Evolutionary conservation across 2,797 vertebrate species (phyloP), one percentile per base, ranked within the genome.

Genomic region (Pachyuromys duprasi): DNA sequence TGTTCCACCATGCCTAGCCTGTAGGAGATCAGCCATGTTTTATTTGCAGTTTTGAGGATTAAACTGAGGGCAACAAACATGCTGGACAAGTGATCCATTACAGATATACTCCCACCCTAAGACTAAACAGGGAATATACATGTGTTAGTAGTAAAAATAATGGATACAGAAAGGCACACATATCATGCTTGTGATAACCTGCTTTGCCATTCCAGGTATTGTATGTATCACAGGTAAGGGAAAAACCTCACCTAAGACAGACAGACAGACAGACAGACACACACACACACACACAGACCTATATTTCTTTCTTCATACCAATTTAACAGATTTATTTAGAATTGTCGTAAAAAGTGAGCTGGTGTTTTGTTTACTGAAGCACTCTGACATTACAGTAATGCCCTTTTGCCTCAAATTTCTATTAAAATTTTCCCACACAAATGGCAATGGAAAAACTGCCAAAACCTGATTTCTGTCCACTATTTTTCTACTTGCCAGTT

Each of bases 81-180:
- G 60, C 42, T 45, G 17, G 31, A 31, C 7, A 78, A 89, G 15
- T 20, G 39, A 5, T 53, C 15, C 33, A 67, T 14, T 12, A 67
- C 22, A 79, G 33, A 8, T 36, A 79, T 28, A 33, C 79, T 65
- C 14, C 88, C 33, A 53, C 33, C 31, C 45, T 62, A 94, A 93
- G 33, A n/a, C 70, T 67, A 49, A 84, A 67, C 6, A 11, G 28
- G 28, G 45, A 78, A 53, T 45, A 53, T n/a, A 60, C 1, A 87
- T 83, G 39, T 75, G n/a, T 72, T 63, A 76, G 39, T 45, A 84
- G 36, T 45, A 93, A 91, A 92, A 95, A 15, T 86, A 96, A 95
- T 1, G 70, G 28, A 83, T 15, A 95, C 11, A 86, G 15, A 49
- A 92, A 65, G 60, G 65, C 86, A 95, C 42, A 55, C 31, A 89